Evolutionary conservation across 2,797 vertebrate species (phyloP), one percentile per base, ranked within the genome.

Genomic region (Linurgus olivaceus): DNA sequence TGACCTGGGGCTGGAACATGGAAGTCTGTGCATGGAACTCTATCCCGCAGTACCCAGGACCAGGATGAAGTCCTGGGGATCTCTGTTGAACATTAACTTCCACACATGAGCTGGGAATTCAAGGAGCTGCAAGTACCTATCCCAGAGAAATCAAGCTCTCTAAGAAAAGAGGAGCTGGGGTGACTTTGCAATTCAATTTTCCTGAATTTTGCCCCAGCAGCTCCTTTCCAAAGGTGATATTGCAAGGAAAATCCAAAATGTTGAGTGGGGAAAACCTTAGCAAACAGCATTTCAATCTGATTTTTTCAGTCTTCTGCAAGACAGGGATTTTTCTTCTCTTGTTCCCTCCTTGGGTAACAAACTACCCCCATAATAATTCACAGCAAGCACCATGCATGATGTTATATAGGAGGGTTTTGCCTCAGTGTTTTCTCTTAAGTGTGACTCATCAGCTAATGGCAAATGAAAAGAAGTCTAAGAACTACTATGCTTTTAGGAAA

Each of bases 21-120:
- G 28, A 6, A 8, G 3, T 2, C 12, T 24, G 45, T 9, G 19
- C 0, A 0, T 7, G 24, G 44, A 63, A 57, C 21, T 52, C 31
- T 31, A 50, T 40, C 45, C 57, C 35, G 9, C 0, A 0, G 25
- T 0, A 58, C 19, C 15, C 54, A 76, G 33, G 17, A 23, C 40
- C 10, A 35, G 75, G 26, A 86, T 71, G 40, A 47, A 83, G 18
- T 40, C 57, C 90, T 71, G 68, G 68, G 73, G 65, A 25, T 18
- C 50, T 83, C 59, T 71, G 42, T n/a, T 59, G 86, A 86, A 54
- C 2, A 7, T 67, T 88, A 65, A 74, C 52, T 52, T 71, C 33
- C 65, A 90, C 9, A 6, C 5, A 20, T 0, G 25, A 81, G 17
- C 25, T 77, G 61, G 29, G 26, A 80, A 38, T 45, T 76, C 40